Base-by-base conservation (phyloP, 2,797 vertebrate genomes). In the Onychomys arenicola region DNA sequence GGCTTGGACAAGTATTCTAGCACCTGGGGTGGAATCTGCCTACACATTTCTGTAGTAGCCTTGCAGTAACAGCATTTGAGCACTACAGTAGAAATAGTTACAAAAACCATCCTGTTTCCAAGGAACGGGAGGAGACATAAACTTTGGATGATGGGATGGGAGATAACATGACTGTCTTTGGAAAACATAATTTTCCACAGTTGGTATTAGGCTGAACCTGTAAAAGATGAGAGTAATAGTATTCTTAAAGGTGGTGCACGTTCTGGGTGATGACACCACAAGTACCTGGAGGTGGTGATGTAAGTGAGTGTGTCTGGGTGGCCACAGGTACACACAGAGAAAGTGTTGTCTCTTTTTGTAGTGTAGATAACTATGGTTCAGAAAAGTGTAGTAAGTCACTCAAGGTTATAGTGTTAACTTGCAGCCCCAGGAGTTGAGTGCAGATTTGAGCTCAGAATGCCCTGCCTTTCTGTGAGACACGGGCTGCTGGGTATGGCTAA, bases 181-280 rank as follows among this genome's bases (percentile, higher is more conserved):
- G 85, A 75, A 96, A 92, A 89, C 32, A 55, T 1, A 80, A 6
- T 84, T 52, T 94, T 61, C 91, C 8, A 27, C 29, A 67, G 4
- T 10, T 85, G 77, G 61, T 59, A 8, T 97, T 89, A 61, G 61
- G 10, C 43, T 89, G 86, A 93, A 89, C 80, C 78, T 88, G n/a
- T 91, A 61, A 77, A 93, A 76, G 25, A 40, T 78, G 27, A 61
- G 77, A 57, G 40, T 89, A 43, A n/a, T n/a, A n/a, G 75, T 83
- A 43, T 96, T 89, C 75, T 90, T 46, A 95, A 96, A 97, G 65
- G 52, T 61, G 82, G 4, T 25, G 32, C 69, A n/a, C 29, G 17
- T 86, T 92, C 94, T 77, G 67, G 21, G 8, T 49, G n/a, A 59
- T 92, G 32, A 73, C 29, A 52, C 32, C 46, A 91, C 71, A 92